Conservation (phyloP, 2,888 invertebrate genomes). For the Ditula angustiorana region DNA sequence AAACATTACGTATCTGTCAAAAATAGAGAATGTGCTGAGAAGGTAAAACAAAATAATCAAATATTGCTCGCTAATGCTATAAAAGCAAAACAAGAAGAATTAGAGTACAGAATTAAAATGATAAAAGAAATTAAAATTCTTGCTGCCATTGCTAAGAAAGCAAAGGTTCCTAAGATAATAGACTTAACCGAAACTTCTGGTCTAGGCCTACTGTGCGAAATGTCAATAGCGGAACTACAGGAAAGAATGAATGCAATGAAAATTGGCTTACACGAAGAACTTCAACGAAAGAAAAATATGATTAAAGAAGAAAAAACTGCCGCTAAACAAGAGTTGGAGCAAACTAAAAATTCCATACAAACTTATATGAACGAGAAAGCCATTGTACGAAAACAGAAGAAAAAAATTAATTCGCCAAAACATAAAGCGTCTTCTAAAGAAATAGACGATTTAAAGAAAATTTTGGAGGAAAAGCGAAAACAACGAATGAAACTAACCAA, state of each 20-base stretch:
- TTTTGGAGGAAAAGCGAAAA: constrained; percentile 78
- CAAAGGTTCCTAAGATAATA: constrained; percentile 80
- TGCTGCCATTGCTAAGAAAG: constrained; percentile 78
- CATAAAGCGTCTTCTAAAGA: constrained; percentile 65
- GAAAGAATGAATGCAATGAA: constrained; percentile 82
- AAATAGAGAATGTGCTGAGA: constrained; percentile 67
- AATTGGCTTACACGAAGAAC: constrained; percentile 80
- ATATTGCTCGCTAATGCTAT: constrained; percentile 64
- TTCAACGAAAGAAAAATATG: constrained; percentile 75
- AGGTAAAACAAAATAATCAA: constrained; percentile 67
- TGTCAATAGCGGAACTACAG: constrained; percentile 87
- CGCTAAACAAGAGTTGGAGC: constrained; percentile 76
- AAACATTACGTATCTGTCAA: constrained; percentile 58
- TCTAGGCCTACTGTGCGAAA: constrained; percentile 86
- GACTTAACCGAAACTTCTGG: constrained; percentile 86
- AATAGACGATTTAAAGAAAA: constrained; percentile 74
- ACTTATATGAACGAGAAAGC: constrained; percentile 67
- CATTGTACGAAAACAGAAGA: constrained; percentile 57
- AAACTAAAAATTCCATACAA: constrained; percentile 74
- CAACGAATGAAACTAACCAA: constrained; percentile 58
- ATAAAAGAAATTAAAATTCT: constrained; percentile 82
- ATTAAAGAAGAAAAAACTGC: constrained; percentile 75
- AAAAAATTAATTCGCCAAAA: constrained; percentile 51
- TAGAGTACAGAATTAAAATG: constrained; percentile 77
- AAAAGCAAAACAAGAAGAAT: constrained; percentile 77